Conservation (phyloP, 1,140 invertebrate genomes). For the Belonocnema kinseyi region DNA sequence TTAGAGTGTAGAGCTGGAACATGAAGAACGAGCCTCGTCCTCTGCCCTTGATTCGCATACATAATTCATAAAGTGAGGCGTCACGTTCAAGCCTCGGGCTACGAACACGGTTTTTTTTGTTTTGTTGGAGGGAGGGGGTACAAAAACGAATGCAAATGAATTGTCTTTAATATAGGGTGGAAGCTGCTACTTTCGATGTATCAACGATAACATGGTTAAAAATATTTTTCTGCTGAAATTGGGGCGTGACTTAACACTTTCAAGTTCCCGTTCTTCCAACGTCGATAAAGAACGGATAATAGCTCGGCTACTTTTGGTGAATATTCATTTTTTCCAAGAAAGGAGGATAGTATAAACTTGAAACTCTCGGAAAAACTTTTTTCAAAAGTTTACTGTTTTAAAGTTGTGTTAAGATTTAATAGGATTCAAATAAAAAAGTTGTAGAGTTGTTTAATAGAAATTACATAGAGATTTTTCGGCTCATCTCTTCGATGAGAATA, state of each 20-base stretch:
- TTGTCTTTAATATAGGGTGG: slow-evolving; percentile 43
- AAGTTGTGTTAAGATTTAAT: slow-evolving; percentile 18
- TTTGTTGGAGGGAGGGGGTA: background rate
- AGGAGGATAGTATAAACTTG: slow-evolving; percentile 22
- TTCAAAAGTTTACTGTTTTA: background rate
- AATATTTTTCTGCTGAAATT: slow-evolving; percentile 8
- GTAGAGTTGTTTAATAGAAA: no score
- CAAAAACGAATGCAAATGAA: slow-evolving; percentile 55
- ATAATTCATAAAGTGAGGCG: slow-evolving; percentile 70
- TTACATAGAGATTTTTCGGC: no score
- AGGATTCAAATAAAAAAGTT: background rate
- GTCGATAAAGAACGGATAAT: slow-evolving; percentile 27
- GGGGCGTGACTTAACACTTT: slow-evolving; percentile 29
- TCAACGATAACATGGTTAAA: slow-evolving; percentile 25
- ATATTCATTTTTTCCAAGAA: slow-evolving; percentile 17
- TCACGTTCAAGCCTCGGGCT: slow-evolving; percentile 57
- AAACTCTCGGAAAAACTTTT: slow-evolving; percentile 9
- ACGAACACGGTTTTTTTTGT: slow-evolving; percentile 5
- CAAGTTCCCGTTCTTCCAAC: slow-evolving; percentile 20
- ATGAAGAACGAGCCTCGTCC: slow-evolving; percentile 59
- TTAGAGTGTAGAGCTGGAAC: slow-evolving; percentile 51
- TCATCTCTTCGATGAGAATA: no score
- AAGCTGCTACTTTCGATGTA: slow-evolving; percentile 23
- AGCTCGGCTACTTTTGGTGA: slow-evolving; percentile 9
- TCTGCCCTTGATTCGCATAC: slow-evolving; percentile 59